Evolutionary conservation across 2,113 vertebrate genomes (phyloP).

Genomic region (Urocitellus parryii): DNA sequence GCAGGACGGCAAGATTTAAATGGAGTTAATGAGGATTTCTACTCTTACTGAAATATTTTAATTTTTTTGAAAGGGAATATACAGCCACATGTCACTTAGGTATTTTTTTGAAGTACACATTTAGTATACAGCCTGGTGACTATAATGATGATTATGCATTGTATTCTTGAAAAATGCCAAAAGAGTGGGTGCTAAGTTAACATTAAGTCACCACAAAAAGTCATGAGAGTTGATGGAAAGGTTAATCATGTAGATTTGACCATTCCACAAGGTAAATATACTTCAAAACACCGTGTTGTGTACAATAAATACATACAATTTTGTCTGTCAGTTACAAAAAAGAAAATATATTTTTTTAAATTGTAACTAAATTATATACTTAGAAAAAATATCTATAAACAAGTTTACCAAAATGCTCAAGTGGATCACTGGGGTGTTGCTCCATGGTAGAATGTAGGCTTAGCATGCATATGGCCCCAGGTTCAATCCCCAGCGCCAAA

Average conservation of each 20-base stretch:
- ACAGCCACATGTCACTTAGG: not conserved
- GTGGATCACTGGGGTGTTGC: not conserved
- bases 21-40: not conserved
- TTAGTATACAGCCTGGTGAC: not conserved
- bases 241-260: not conserved
- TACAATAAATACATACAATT: not conserved
- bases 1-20: not conserved
- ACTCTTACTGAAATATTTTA: not conserved
- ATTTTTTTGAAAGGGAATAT: conserved; percentile 11
- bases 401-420: not conserved
- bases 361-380: not conserved
- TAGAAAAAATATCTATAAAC: not conserved
- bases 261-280: not conserved
- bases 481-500: not conserved
- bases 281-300: not conserved
- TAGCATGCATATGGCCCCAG: not conserved
- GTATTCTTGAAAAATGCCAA: not conserved
- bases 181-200: not conserved
- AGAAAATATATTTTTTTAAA: not conserved
- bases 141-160: not conserved
- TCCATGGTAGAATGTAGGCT: not conserved
- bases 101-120: not conserved
- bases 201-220: not conserved
- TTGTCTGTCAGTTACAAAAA: not conserved
- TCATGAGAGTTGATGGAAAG: not conserved